Percentiles rank a stretch among this genome's conserved stretches.
These are phyloP conservation scores for Halocynthia roretzi DNA, from an alignment of 23 tunicate species.

Conservation along the genomic window DNA sequence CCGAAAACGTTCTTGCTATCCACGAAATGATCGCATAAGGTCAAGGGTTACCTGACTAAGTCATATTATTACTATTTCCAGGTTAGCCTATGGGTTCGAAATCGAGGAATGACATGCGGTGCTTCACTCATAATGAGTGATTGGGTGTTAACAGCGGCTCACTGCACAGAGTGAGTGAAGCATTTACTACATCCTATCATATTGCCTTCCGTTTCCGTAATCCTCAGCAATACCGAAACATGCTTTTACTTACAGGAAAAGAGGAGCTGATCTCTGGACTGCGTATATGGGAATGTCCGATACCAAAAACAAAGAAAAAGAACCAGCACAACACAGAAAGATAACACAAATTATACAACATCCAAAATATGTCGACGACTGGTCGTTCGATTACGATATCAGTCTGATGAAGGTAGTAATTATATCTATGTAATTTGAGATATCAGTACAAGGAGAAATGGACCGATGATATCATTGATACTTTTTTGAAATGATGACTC, in stretches of 20 bases:
- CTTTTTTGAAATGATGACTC: neutral
- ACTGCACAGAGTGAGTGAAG: slow-evolving; percentile 56
- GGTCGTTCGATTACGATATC: slow-evolving; percentile 43
- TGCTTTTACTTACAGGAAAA: slow-evolving; percentile 8
- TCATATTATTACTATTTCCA: neutral
- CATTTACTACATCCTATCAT: neutral
- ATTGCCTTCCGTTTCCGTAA: neutral
- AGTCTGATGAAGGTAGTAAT: slow-evolving; percentile 47
- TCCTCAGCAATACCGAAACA: neutral
- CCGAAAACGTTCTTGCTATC: slow-evolving; percentile 22
- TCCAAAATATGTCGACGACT: slow-evolving; percentile 24
- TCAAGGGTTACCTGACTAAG: neutral
- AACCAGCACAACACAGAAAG: slow-evolving; percentile 32
- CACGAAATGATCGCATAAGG: neutral
- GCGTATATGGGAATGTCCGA: slow-evolving; percentile 48
- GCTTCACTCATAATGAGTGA: slow-evolving; percentile 53
- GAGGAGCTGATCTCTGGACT: slow-evolving; percentile 16
- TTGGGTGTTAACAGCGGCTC: slow-evolving; percentile 77
- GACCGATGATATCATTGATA: neutral
- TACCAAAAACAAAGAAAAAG: slow-evolving; percentile 3
- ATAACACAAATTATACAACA: slow-evolving; percentile 26
- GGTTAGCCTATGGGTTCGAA: slow-evolving; percentile 57
- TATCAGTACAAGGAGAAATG: neutral
- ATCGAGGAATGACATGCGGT: slow-evolving; percentile 54
- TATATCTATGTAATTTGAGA: neutral